These are phyloP conservation scores for Harpagoxenus sublaevis DNA, from an alignment of 2,888 invertebrate species.

Conservation along the genomic window DNA sequence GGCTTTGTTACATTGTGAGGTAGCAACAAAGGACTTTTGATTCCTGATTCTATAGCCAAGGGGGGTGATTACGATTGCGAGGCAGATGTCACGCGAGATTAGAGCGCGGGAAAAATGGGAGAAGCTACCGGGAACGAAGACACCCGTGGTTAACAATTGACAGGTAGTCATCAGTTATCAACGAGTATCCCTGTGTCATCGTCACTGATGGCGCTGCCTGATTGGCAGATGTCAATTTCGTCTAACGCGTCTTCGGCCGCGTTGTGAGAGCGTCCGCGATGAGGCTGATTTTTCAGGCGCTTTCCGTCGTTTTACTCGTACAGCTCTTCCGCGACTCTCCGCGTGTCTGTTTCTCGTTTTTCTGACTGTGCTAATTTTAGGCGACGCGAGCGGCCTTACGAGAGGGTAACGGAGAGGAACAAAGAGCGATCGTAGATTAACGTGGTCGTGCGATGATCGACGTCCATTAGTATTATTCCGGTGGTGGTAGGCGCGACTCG, in stretches of 20 bases:
- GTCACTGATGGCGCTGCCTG: constrained; percentile 67
- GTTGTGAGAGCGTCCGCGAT: constrained; percentile 43
- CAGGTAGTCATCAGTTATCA: constrained; percentile 65
- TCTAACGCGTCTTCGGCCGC: constrained; percentile 52
- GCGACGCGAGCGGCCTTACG: constrained; percentile 24
- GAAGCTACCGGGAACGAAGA: constrained; percentile 44
- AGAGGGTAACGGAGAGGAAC: constrained; percentile 4
- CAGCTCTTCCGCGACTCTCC: constrained; percentile 4
- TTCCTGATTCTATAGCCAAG: constrained; percentile 53
- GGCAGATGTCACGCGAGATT: constrained; percentile 35
- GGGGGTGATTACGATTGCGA: constrained; percentile 55
- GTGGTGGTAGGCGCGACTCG: constrained; percentile 48
- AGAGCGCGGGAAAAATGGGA: constrained; percentile 50
- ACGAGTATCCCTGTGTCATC: constrained; percentile 71
- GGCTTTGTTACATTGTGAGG: constrained; percentile 56
- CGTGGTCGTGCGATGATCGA: constrained; percentile 54
- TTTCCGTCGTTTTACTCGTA: constrained; percentile 39
- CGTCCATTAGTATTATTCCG: constrained; percentile 56
- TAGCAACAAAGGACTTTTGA: constrained; percentile 55
- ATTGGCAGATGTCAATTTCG: constrained; percentile 65
- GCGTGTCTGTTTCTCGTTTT: constrained; percentile 1
- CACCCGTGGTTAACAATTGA: constrained; percentile 62
- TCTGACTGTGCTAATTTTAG: constrained; percentile 45
- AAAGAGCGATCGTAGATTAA: constrained; percentile 53
- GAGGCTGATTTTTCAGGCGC: constrained; percentile 45